Percentiles rank a stretch among this genome's conserved stretches.
These are phyloP conservation scores for Chionoecetes opilio DNA, from an alignment of 1,140 invertebrate genomes.

Conservation along the genomic window DNA sequence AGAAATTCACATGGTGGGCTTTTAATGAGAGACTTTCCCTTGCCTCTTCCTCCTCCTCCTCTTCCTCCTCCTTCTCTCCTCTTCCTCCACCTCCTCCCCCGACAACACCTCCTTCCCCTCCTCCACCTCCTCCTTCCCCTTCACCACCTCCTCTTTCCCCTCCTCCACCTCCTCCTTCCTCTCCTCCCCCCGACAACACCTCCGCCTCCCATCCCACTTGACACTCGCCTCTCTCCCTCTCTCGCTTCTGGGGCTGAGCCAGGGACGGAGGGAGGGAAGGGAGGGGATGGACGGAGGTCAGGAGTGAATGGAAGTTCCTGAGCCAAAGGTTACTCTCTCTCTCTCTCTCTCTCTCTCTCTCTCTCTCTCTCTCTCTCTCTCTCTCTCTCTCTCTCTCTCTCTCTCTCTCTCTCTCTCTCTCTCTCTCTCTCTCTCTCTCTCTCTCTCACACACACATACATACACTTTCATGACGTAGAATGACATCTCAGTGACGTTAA, in stretches of 20 bases:
- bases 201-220: not conserved
- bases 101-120: not conserved
- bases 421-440: no score
- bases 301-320: not conserved
- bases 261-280: not conserved
- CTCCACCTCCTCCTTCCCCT: not conserved
- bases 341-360: constrained; percentile 16
- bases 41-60: not conserved
- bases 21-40: constrained; percentile 37
- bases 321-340: constrained; percentile 17
- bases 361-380: constrained; percentile 48
- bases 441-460: no score
- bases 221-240: constrained; percentile 24
- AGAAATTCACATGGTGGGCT: constrained; percentile 47
- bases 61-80: not conserved
- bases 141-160: not conserved
- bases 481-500: constrained; percentile 32
- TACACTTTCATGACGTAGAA: no score
- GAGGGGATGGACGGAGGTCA: not conserved
- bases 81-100: not conserved
- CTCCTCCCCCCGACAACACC: no score
- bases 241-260: constrained; percentile 9
- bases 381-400: constrained; percentile 36
- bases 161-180: not conserved
- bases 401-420: not conserved